These are phyloP conservation scores for Mesorhabditis belari DNA, from an alignment of 2,888 invertebrate species.

Conservation along the genomic window DNA sequence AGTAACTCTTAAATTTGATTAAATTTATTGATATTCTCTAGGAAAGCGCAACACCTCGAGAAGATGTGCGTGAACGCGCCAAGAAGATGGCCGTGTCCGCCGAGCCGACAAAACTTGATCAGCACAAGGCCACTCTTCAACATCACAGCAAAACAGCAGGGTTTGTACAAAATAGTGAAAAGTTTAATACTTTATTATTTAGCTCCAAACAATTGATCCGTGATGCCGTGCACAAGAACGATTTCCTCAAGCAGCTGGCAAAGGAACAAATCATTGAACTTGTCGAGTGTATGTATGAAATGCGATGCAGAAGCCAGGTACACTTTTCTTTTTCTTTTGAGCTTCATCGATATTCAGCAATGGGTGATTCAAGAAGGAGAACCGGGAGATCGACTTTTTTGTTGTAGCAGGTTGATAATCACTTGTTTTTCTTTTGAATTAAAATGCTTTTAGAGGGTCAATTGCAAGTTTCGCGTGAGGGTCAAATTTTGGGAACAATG, in stretches of 20 bases:
- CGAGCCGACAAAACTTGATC: slow-evolving; percentile 50
- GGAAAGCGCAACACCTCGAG: too few species aligned
- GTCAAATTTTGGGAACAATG: slow-evolving; percentile 71
- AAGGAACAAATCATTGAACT: slow-evolving; percentile 57
- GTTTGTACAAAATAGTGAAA: too few species aligned
- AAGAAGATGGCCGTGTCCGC: slow-evolving; percentile 59
- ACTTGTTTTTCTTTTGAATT: background rate
- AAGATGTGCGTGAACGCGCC: too few species aligned
- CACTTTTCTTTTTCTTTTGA: too few species aligned
- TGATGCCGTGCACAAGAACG: slow-evolving; percentile 58
- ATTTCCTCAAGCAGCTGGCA: slow-evolving; percentile 59
- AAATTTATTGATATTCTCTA: too few species aligned
- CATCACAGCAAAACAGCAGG: slow-evolving; percentile 51
- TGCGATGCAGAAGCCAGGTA: too few species aligned
- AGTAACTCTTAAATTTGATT: too few species aligned
- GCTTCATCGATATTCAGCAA: too few species aligned
- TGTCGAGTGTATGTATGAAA: slow-evolving; percentile 60
- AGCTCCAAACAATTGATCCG: slow-evolving; percentile 59
- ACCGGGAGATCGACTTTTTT: slow-evolving; percentile 71
- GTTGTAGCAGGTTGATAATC: slow-evolving; percentile 42
- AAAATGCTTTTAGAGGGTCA: slow-evolving; percentile 64
- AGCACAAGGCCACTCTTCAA: slow-evolving; percentile 44
- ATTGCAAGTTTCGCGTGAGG: slow-evolving; percentile 76
- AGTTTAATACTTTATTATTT: too few species aligned
- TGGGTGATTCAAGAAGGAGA: slow-evolving; percentile 59